These are phyloP conservation scores for Alfaro cultratus DNA, from an alignment of 2,797 vertebrate species.

Conservation along the genomic window DNA sequence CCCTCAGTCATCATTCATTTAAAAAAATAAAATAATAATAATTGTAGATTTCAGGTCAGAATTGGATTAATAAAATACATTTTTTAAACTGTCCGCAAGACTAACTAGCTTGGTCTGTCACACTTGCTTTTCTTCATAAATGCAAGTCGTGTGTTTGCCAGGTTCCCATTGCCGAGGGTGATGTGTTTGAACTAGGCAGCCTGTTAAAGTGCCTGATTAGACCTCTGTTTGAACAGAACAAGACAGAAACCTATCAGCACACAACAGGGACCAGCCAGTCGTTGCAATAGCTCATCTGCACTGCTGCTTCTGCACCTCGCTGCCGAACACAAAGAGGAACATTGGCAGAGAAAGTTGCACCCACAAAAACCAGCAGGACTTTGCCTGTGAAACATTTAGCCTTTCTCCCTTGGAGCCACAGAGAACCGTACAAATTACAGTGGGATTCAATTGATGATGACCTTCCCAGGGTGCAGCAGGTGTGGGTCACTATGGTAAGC, in stretches of 20 bases:
- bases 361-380: constrained; percentile 42
- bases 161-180: constrained; percentile 55
- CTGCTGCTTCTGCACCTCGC: constrained; percentile 32
- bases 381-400: constrained; percentile 46
- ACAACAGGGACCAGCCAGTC: constrained; percentile 56
- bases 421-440: constrained; percentile 41
- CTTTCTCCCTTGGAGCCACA: constrained; percentile 34
- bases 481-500: constrained; percentile 57
- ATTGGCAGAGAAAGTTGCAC: constrained; percentile 33
- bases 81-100: neutral
- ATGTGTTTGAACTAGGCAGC: constrained; percentile 75
- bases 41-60: neutral
- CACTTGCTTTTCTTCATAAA: constrained; percentile 14
- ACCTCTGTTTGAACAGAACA: constrained; percentile 72
- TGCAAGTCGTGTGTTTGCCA: constrained; percentile 64
- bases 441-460: constrained; percentile 58
- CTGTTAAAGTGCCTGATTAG: constrained; percentile 75
- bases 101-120: neutral
- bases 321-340: constrained; percentile 36
- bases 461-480: constrained; percentile 58
- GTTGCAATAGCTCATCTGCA: constrained; percentile 37
- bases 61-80: neutral
- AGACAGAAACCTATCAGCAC: constrained; percentile 67
- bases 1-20: neutral
- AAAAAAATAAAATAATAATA: neutral